phyloP scores from a whole-genome alignment of 2,113 vertebrate species.

The Spea multiplicata region DNA sequence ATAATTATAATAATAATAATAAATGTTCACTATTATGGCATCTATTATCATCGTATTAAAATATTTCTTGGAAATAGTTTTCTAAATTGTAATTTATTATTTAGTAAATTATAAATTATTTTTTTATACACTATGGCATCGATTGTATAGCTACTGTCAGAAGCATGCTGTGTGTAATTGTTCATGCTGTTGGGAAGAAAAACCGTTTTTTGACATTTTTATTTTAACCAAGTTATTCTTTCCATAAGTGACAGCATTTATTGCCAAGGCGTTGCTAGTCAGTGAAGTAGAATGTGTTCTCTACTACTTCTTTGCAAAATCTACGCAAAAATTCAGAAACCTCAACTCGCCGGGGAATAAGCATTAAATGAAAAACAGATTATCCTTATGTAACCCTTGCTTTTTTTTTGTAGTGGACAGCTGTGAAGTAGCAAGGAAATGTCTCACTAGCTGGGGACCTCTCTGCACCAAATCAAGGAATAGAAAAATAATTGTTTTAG shows the following conservation, averaged over 20 bases:
- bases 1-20: no score
- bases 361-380: conserved; percentile 71
- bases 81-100: neutral
- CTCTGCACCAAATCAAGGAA: conserved; percentile 55
- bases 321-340: conserved; percentile 65
- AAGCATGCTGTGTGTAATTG: conserved; percentile 23
- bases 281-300: conserved; percentile 61
- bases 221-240: conserved; percentile 56
- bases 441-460: conserved; percentile 51
- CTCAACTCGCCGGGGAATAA: conserved; percentile 59
- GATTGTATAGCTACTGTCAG: conserved; percentile 19
- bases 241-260: conserved; percentile 58
- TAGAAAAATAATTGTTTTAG: conserved; percentile 47
- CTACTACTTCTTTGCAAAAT: conserved; percentile 49
- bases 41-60: neutral
- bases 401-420: conserved; percentile 60
- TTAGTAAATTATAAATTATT: neutral
- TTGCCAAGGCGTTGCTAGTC: conserved; percentile 56
- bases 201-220: neutral
- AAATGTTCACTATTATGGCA: no score
- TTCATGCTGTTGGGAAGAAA: conserved; percentile 53
- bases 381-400: conserved; percentile 66
- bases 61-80: neutral
- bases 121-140: neutral
- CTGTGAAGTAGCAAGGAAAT: conserved; percentile 60